These are phyloP conservation scores for Eulithis prunata DNA, from an alignment of 2,888 invertebrate genomes.

Conservation along the genomic window DNA sequence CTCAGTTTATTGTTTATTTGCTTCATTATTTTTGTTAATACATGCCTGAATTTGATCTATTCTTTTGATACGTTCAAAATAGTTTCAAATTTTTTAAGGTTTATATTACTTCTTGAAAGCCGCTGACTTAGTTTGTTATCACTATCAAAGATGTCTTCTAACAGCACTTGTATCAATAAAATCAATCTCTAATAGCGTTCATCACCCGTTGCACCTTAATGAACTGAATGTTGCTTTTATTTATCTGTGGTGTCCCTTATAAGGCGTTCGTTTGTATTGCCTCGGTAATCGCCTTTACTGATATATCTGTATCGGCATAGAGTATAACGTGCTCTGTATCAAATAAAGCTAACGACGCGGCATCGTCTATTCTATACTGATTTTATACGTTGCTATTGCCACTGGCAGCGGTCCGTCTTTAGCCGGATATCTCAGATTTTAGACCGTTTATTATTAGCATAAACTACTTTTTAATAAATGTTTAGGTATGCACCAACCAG, in stretches of 20 bases:
- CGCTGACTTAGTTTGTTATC: too few species aligned
- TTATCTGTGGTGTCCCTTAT: slow-evolving; percentile 53
- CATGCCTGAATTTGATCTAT: too few species aligned
- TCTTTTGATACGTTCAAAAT: too few species aligned
- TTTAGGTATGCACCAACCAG: background rate
- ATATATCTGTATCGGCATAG: slow-evolving; percentile 48
- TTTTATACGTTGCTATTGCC: background rate
- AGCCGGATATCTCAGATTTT: background rate
- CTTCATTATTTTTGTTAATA: background rate
- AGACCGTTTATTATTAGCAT: background rate
- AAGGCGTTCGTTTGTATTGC: slow-evolving; percentile 68
- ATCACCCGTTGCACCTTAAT: slow-evolving; percentile 55
- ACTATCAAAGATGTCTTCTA: too few species aligned
- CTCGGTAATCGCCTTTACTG: slow-evolving; percentile 63
- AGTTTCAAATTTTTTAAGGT: too few species aligned
- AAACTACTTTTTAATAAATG: background rate
- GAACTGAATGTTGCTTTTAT: slow-evolving; percentile 46
- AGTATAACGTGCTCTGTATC: slow-evolving; percentile 50
- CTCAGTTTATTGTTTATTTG: slow-evolving; percentile 14
- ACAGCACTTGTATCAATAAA: background rate
- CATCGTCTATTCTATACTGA: slow-evolving; percentile 39
- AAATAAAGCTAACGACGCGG: slow-evolving; percentile 65
- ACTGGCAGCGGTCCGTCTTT: background rate
- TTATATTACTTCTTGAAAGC: too few species aligned
- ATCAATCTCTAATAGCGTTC: slow-evolving; percentile 39